A percentile compares a stretch with the other conserved stretches of the same genome.
Conservation (phyloP, 2,797 vertebrate species). For the Sphaeramia orbicularis region DNA sequence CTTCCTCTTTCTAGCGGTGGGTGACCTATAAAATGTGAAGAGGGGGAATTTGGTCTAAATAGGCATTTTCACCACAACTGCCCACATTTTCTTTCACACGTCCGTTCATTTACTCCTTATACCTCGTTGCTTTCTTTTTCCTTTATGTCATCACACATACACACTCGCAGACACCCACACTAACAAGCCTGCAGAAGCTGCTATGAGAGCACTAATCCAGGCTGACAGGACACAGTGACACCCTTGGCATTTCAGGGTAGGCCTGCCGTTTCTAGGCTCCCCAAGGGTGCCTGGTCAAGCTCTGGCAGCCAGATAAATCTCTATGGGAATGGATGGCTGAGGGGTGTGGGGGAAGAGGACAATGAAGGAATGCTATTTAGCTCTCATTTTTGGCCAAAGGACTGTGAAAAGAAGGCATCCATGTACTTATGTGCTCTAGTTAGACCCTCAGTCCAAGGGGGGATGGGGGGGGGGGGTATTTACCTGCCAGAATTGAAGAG, state of each 20-base stretch:
- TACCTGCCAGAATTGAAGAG: neutral
- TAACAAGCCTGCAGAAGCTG: conserved; percentile 72
- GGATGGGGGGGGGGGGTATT: conserved; percentile 1
- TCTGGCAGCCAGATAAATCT: conserved; percentile 71
- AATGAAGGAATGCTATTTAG: conserved; percentile 58
- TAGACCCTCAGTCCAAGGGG: conserved; percentile 33
- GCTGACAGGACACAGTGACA: conserved; percentile 82
- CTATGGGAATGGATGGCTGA: conserved; percentile 53
- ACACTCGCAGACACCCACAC: conserved; percentile 52
- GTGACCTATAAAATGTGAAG: conserved; percentile 55
- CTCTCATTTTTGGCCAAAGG: conserved; percentile 47
- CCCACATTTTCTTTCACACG: conserved; percentile 46
- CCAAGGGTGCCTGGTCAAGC: conserved; percentile 71
- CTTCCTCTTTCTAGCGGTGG: conserved; percentile 9
- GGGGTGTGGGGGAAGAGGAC: conserved; percentile 46
- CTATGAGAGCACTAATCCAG: conserved; percentile 77
- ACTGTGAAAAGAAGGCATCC: conserved; percentile 42
- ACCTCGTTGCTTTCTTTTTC: conserved; percentile 24
- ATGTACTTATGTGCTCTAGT: conserved; percentile 38
- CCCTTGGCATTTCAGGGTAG: conserved; percentile 83
- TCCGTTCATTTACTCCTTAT: conserved; percentile 38
- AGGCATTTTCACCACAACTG: conserved; percentile 42
- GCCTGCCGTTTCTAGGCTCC: conserved; percentile 70
- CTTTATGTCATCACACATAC: conserved; percentile 48
- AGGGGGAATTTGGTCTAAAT: conserved; percentile 41